Evolutionary conservation across 1,140 invertebrate species (phyloP).

Genomic region (Portunus trituberculatus): DNA sequence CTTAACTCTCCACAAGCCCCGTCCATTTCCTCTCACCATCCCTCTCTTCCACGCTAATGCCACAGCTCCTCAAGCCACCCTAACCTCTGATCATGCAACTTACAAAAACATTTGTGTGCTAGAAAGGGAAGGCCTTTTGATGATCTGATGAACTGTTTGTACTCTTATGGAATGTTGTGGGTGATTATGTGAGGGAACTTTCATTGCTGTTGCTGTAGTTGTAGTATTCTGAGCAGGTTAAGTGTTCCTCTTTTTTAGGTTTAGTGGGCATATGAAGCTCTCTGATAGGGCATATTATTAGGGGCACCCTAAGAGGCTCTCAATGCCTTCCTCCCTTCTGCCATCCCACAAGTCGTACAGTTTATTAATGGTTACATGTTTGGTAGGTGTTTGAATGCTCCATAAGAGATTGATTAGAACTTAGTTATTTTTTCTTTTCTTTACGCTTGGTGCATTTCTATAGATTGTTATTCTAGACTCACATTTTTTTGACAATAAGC

Average conservation of each 20-base stretch:
- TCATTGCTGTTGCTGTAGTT: background rate
- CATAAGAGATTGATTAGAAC: background rate
- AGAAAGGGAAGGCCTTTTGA: no score
- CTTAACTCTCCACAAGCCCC: background rate
- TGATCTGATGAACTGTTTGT: no score
- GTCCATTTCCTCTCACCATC: background rate
- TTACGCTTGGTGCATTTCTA: no score
- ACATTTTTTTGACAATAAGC: no score
- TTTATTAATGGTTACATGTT: background rate
- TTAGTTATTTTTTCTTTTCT: no score
- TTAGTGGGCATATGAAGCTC: no score
- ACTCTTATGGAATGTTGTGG: no score
- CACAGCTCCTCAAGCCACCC: background rate
- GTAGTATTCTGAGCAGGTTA: background rate
- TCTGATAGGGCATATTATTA: no score
- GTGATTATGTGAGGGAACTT: background rate
- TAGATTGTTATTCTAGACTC: no score
- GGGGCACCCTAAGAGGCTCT: no score
- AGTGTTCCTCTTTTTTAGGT: background rate
- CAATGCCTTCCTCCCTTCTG: background rate
- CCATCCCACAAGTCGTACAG: background rate
- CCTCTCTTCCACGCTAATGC: background rate
- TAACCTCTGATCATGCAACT: background rate
- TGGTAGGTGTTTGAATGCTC: background rate
- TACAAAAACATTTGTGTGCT: background rate